phyloP scores from a whole-genome alignment of 2,113 vertebrate genomes.

The Gadus macrocephalus region DNA sequence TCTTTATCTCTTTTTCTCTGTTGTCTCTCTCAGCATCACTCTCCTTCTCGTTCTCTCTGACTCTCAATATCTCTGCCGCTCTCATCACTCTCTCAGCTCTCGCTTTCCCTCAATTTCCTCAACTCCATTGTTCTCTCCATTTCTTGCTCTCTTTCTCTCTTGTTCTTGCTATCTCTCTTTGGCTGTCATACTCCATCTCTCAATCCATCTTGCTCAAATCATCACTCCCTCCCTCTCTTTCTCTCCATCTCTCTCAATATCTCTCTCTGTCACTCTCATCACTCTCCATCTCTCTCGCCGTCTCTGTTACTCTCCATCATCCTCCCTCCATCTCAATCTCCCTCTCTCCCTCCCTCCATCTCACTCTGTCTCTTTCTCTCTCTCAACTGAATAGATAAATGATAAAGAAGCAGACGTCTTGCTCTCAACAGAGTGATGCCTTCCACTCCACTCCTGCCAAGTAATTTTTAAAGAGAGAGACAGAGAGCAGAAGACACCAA shows the following conservation, averaged over 20 bases:
- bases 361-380: not conserved
- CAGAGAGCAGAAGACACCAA: too few species aligned
- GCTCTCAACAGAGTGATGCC: constrained; percentile 35
- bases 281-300: not conserved
- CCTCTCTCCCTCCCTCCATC: not conserved
- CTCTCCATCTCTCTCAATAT: not conserved
- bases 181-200: not conserved
- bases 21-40: too few species aligned
- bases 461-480: constrained; percentile 23
- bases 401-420: constrained; percentile 30
- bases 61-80: too few species aligned
- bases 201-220: not conserved
- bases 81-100: too few species aligned
- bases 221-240: not conserved
- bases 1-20: too few species aligned
- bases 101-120: too few species aligned
- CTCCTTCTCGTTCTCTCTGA: too few species aligned
- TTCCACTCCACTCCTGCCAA: constrained; percentile 54
- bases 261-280: not conserved
- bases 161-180: not conserved
- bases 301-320: not conserved
- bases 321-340: not conserved
- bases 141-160: too few species aligned
- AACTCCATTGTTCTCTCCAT: too few species aligned
- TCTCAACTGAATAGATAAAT: constrained; percentile 41